phyloP scores from a whole-genome alignment of 2,888 invertebrate genomes.

The Pristionchus japonicus region DNA sequence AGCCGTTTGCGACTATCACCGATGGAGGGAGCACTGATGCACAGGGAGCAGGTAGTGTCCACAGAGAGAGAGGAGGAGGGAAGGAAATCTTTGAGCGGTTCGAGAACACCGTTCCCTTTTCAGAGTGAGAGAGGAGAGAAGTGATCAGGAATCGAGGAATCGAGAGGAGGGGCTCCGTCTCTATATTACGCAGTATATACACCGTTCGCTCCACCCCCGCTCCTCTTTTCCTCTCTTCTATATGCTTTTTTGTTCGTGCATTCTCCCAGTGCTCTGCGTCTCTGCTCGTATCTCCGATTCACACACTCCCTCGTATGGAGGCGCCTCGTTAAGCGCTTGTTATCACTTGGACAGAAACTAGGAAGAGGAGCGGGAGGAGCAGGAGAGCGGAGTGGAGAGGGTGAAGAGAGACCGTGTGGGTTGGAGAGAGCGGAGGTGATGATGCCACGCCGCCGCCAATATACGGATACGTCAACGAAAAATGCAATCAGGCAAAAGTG shows the following conservation, averaged over 20 bases:
- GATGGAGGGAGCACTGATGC: not conserved
- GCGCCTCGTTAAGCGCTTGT: constrained; percentile 39
- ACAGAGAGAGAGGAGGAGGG: not conserved
- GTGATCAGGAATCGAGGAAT: constrained; percentile 20
- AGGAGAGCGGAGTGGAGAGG: not conserved
- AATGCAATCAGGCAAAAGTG: constrained; percentile 10
- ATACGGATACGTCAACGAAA: constrained; percentile 35
- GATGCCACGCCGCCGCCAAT: constrained; percentile 44
- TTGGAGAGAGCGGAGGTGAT: constrained; percentile 21
- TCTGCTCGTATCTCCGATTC: not conserved
- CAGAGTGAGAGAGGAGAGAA: not conserved
- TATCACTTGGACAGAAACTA: constrained; percentile 39
- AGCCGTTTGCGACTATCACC: not conserved
- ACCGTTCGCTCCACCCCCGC: constrained; percentile 25
- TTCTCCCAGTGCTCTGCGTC: not conserved
- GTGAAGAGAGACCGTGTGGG: not conserved
- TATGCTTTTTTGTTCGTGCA: constrained; percentile 13
- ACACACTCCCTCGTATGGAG: not conserved
- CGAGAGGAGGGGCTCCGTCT: not conserved
- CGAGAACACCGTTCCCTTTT: not conserved
- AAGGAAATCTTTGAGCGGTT: not conserved
- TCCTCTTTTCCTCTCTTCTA: not conserved
- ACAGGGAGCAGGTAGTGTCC: not conserved
- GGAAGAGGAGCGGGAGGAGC: constrained; percentile 15
- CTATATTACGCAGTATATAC: constrained; percentile 8